A percentile compares a stretch with the other conserved stretches of the same genome.
Conservation (phyloP, 1,140 invertebrate species). For the Dendrolimus kikuchii region DNA sequence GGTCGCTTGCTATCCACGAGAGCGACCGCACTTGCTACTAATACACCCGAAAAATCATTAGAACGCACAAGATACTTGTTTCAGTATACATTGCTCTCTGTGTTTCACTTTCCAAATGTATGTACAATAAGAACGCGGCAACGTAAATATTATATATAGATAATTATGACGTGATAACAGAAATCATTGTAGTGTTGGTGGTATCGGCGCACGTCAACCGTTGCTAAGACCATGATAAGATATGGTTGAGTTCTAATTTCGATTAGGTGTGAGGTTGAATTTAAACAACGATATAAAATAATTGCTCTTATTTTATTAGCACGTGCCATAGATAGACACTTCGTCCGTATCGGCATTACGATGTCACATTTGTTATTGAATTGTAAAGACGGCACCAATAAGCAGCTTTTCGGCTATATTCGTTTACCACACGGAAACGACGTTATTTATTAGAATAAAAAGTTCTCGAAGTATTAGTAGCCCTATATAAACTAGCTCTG, state of each 20-base stretch:
- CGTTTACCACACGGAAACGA: too few species aligned
- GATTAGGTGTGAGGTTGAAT: conserved; percentile 17
- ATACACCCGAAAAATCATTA: conserved; percentile 21
- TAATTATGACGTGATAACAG: conserved; percentile 20
- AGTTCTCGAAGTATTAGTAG: too few species aligned
- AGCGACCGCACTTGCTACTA: conserved; percentile 31
- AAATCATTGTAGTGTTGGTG: conserved; percentile 21
- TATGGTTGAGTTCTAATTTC: conserved; percentile 22
- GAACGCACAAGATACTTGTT: conserved; percentile 4
- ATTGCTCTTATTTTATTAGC: not conserved
- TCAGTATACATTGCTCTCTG: conserved; percentile 13
- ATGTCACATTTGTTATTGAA: too few species aligned
- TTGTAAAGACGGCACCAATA: too few species aligned
- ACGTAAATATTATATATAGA: conserved; percentile 14
- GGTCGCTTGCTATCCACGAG: conserved; percentile 36
- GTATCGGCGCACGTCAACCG: conserved; percentile 22
- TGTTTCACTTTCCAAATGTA: conserved; percentile 2
- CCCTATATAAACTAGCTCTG: too few species aligned
- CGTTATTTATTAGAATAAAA: too few species aligned
- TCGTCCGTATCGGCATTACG: too few species aligned
- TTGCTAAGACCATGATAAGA: conserved; percentile 26
- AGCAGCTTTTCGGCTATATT: too few species aligned
- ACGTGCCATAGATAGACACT: not conserved
- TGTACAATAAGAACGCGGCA: conserved; percentile 7
- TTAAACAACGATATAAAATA: conserved; percentile 1